Percentiles rank a stretch among this genome's conserved stretches.
These are phyloP conservation scores for Ambastaia sidthimunki DNA, from an alignment of 2,797 vertebrate genomes.

Conservation along the genomic window DNA sequence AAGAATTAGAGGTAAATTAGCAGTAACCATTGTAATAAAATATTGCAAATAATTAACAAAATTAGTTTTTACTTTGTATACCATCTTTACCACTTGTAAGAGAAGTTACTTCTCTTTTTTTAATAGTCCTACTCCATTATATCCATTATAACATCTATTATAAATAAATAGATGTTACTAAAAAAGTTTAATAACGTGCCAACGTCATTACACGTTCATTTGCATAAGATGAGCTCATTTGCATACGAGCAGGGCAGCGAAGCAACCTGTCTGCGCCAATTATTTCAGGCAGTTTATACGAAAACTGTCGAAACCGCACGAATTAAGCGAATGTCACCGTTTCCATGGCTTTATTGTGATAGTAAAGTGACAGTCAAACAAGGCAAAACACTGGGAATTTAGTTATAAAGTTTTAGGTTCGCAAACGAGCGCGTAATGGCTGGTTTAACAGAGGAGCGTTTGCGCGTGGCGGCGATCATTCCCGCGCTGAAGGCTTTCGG, in stretches of 20 bases:
- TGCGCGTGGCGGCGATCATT: conserved; percentile 61
- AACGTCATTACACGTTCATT: neutral
- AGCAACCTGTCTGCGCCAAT: neutral
- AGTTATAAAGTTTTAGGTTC: neutral
- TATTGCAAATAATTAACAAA: no score
- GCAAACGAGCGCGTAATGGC: conserved; percentile 40
- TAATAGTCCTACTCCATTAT: no score
- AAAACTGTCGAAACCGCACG: neutral
- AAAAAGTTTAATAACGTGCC: no score
- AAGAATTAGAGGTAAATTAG: no score
- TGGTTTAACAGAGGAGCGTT: conserved; percentile 53
- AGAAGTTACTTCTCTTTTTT: no score
- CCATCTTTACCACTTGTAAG: no score
- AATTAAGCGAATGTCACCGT: neutral
- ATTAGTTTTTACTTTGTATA: no score
- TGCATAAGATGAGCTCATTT: conserved; percentile 25
- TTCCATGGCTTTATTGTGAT: neutral
- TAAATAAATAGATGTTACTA: no score
- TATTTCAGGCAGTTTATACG: neutral
- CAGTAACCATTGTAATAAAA: no score
- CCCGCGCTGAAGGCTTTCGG: conserved; percentile 61
- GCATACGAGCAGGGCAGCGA: conserved; percentile 23
- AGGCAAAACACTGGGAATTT: neutral
- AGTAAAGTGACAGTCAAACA: neutral
- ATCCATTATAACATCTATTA: no score